Base-by-base conservation (phyloP, 2,113 vertebrate genomes). In the Otis tarda region DNA sequence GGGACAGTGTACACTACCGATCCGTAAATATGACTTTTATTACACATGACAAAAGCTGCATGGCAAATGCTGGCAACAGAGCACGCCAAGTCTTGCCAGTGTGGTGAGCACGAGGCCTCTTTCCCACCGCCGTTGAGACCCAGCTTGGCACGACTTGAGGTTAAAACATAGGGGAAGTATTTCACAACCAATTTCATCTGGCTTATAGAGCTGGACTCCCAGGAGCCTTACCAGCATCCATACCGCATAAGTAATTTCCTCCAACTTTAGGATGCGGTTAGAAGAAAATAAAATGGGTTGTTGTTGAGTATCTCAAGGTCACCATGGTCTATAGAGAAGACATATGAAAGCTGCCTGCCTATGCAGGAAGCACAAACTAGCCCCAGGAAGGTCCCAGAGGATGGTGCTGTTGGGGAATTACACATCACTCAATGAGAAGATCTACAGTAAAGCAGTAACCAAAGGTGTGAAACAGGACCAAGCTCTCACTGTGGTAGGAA, bases 71-170 rank as follows among this genome's bases (percentile, higher is more conserved):
- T 57, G 1, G 0, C 28, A 63, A 45, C 41, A 27, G 71, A 90
- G 21, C 1, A 0, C 1, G 1, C 7, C 0, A 0, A 53, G 31
- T 22, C 25, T 25, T 56, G 53, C 70, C 2, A 0, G 27, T 6
- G 2, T 2, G 52, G 23, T 14, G 67, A 89, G 21, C 39, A 52
- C 35, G 27, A 10, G 4, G 43, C 78, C 53, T 50, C 53, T 33
- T 76, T 10, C 76, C 77, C 50, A 5, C 22, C 9, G 1, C 55
- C 28, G 0, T 0, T 3, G 50, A 87, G 70, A 73, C 14, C 39
- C 61, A 57, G 22, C 2, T 0, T 16, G 37, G 47, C 23, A 68
- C 3, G 1, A 17, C 3, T 10, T 5, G 67, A 65, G 41, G 9
- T 37, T 71, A 87, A 90, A 85, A 83, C 7, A 41, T 20, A 65